Conservation (phyloP, 2,888 invertebrate genomes). For the Amphipyra berbera region DNA sequence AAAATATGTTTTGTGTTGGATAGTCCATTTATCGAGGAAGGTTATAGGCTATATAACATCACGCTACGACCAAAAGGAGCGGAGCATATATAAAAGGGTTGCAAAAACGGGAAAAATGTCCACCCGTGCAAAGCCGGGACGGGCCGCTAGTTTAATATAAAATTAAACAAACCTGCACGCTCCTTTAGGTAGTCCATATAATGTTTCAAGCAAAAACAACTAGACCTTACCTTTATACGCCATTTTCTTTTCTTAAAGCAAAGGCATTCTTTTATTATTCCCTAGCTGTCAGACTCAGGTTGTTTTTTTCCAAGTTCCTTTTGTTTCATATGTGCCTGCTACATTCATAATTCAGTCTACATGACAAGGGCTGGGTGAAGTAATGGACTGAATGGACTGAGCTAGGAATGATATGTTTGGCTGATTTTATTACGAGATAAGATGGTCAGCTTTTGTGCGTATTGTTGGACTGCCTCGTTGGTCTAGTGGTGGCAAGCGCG, state of each 20-base stretch:
- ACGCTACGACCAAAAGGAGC: no score
- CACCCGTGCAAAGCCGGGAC: no score
- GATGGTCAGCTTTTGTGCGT: no score
- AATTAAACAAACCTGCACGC: background rate
- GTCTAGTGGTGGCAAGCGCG: no score
- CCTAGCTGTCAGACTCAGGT: constrained; percentile 46
- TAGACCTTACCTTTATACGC: constrained; percentile 1
- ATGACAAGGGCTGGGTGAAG: constrained; percentile 1
- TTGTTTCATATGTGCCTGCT: constrained; percentile 29
- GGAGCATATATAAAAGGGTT: no score
- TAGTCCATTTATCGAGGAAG: no score
- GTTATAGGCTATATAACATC: no score
- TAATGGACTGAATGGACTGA: background rate
- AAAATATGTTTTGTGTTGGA: no score
- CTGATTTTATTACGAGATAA: no score
- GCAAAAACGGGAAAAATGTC: no score
- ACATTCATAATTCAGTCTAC: constrained; percentile 35
- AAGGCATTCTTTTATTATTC: constrained; percentile 45
- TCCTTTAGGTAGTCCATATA: background rate
- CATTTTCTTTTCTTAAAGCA: constrained; percentile 25
- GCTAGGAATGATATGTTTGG: no score
- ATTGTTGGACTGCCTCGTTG: no score
- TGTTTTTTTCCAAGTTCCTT: constrained; percentile 13
- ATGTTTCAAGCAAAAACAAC: constrained; percentile 9
- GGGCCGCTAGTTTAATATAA: background rate